These are phyloP conservation scores for Adelognathus sp. DNA, from an alignment of 2,888 invertebrate species.

Conservation along the genomic window DNA sequence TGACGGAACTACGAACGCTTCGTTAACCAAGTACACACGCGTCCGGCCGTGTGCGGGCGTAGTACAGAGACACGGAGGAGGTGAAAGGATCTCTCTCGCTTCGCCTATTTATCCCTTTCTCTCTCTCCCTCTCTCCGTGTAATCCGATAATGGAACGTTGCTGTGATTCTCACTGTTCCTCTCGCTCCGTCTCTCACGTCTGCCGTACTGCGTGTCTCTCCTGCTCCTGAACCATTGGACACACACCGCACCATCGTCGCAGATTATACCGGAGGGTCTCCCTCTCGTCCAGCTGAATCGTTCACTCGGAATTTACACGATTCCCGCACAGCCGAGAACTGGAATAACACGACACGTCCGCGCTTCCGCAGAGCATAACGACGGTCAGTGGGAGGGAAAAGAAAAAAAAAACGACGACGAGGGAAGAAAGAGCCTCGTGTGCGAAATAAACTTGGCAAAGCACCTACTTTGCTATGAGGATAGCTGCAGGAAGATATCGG, in stretches of 20 bases:
- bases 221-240: not conserved
- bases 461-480: no score
- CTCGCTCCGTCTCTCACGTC: not conserved
- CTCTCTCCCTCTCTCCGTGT: no score
- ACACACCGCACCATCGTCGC: not conserved
- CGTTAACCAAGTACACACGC: conserved; percentile 46
- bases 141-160: conserved; percentile 51
- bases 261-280: not conserved
- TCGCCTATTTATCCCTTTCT: no score
- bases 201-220: not conserved
- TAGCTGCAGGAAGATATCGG: no score
- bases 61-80: conserved; percentile 17
- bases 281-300: not conserved
- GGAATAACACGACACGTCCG: not conserved
- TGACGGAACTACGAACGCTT: conserved; percentile 45
- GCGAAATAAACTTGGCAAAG: not conserved
- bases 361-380: not conserved
- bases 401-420: not conserved
- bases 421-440: not conserved
- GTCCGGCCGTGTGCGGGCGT: not conserved
- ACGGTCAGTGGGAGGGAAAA: not conserved
- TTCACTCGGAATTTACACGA: not conserved
- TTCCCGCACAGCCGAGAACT: not conserved
- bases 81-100: conserved; percentile 48
- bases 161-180: not conserved